phyloP scores from a whole-genome alignment of 64 coral and sea anemone species.

The Montipora foliosa region DNA sequence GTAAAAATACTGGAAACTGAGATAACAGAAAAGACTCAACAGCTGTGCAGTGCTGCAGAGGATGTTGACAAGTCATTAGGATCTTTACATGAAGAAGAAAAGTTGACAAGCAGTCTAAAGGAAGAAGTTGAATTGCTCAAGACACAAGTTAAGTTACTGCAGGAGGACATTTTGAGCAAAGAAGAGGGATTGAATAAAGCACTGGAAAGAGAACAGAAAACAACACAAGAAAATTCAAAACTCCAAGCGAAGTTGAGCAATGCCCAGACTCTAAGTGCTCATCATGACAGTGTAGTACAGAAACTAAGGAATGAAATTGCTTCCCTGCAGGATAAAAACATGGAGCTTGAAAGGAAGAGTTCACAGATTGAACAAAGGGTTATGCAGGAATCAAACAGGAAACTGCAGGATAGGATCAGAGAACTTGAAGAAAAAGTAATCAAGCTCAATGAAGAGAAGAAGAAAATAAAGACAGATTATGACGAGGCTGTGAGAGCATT shows the following conservation, averaged over 20 bases:
- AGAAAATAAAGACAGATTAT: constrained; percentile 88
- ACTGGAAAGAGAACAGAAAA: constrained; percentile 15
- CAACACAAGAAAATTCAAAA: constrained; percentile 86
- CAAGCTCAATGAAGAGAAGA: constrained; percentile 71
- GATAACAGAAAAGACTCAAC: neutral
- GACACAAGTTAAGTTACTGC: constrained; percentile 17
- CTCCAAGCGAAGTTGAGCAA: constrained; percentile 76
- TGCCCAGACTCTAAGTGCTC: constrained; percentile 65
- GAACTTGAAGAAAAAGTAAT: constrained; percentile 90
- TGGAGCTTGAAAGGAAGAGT: constrained; percentile 64
- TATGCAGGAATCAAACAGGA: constrained; percentile 46
- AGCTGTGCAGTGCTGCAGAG: neutral
- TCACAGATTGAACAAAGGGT: constrained; percentile 61
- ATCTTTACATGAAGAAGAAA: constrained; percentile 14
- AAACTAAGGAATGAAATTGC: constrained; percentile 67
- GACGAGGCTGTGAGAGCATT: constrained; percentile 95
- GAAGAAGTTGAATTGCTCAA: constrained; percentile 19
- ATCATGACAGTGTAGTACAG: constrained; percentile 33
- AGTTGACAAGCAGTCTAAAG: neutral
- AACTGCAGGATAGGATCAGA: constrained; percentile 78
- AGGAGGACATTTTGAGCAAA: constrained; percentile 36
- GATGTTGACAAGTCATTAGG: neutral
- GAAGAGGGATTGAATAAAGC: constrained; percentile 29
- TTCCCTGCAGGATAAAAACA: constrained; percentile 61
- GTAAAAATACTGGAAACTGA: neutral